These are phyloP conservation scores for Scytalopus superciliaris DNA, from an alignment of 2,113 vertebrate species.

Conservation along the genomic window DNA sequence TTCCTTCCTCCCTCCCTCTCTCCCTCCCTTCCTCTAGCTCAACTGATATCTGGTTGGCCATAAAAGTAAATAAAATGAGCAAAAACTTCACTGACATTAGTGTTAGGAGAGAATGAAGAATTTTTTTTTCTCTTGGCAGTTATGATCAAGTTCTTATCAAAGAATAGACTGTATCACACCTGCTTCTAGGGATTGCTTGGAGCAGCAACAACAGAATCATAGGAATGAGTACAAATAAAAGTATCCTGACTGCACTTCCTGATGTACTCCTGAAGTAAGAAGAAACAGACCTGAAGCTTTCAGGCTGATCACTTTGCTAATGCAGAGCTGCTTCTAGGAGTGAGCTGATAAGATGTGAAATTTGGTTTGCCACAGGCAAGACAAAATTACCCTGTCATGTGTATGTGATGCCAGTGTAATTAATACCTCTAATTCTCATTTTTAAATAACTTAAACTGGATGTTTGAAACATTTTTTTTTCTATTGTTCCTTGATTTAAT, in stretches of 20 bases:
- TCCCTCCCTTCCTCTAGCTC: too few relatives aligned
- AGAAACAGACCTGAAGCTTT: background rate
- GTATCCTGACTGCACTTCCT: background rate
- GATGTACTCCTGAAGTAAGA: background rate
- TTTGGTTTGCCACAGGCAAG: background rate
- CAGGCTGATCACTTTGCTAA: background rate
- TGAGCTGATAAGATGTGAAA: background rate
- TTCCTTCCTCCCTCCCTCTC: too few relatives aligned
- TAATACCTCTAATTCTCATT: background rate
- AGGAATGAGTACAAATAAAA: background rate
- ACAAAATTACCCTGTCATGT: background rate
- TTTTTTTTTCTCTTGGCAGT: background rate
- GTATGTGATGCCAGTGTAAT: background rate
- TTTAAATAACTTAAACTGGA: background rate
- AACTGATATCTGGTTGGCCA: background rate
- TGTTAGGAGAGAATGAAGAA: background rate
- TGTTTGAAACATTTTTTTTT: background rate
- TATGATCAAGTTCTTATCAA: background rate
- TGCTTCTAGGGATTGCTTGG: background rate
- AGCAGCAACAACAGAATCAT: background rate
- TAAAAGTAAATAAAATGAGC: background rate
- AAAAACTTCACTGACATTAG: background rate
- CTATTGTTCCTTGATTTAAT: background rate
- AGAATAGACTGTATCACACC: background rate
- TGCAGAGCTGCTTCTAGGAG: background rate